Evolutionary conservation across 2,797 vertebrate genomes (phyloP), one percentile per base, ranked within the genome.

Genomic region (Lagodon rhomboides): DNA sequence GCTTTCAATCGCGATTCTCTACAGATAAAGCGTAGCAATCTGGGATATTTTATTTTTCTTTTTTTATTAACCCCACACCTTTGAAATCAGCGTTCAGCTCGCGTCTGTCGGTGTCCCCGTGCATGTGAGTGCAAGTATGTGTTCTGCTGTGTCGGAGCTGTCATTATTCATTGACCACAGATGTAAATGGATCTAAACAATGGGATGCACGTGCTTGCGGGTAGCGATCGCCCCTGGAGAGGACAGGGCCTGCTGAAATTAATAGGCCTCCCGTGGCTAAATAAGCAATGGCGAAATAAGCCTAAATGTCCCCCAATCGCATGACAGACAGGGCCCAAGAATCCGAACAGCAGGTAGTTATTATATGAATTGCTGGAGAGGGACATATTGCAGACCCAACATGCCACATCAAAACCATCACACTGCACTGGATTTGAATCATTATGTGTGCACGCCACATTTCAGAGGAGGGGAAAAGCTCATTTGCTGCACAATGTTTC

Each of bases 201-300:
- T 94, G 86, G 92, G 92, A 92, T 87, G 87, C 85, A 75, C 77
- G 86, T 91, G 89, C 90, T 89, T 89, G 88, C 47, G 90, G 91
- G 91, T 92, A 92, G 90, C 67, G 82, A 92, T 93, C 87, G 89
- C 93, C 93, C 94, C 92, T 91, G 86, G 93, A 95, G 94, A 95
- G 94, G 94, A 95, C 91, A 86, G 90, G 88, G 84, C 92, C 91
- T 93, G 93, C 93, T 95, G 92, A 96, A 95, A 96, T 95, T 95
- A 96, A 96, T 96, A 95, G 95, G 95, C 95, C 94, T 96, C 95
- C 95, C 84, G 94, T 92, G 93, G 95, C 93, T 95, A 94, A 94
- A 95, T 95, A 95, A 95, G 95, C 94, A 94, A 89, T 93, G 87
- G 92, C 92, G 91, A 95, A 95, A 95, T 95, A 94, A 95, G 93